A percentile compares a stretch with the other conserved stretches of the same genome.
Conservation (phyloP, 2,797 vertebrate genomes). For the Lepus townsendii region DNA sequence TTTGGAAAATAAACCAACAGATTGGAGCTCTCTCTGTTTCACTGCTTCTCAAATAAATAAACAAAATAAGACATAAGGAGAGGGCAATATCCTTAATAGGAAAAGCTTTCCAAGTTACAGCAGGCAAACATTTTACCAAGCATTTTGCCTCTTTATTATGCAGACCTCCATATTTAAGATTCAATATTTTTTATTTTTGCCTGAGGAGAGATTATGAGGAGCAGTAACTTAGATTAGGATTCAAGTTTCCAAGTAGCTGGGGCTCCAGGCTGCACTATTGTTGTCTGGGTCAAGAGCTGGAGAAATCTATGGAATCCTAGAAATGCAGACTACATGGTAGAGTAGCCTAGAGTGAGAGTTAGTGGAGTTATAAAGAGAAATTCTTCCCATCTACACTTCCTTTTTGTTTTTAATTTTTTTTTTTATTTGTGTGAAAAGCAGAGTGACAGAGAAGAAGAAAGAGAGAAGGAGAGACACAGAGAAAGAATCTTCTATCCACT, state of each 20-base stretch:
- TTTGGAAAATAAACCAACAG: too few species aligned
- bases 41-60: too few species aligned
- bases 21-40: too few species aligned
- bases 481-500: too few species aligned
- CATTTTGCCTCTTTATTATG: background rate
- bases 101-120: background rate
- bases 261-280: background rate
- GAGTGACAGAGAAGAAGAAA: too few species aligned
- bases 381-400: too few species aligned
- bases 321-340: background rate
- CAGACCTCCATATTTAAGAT: background rate
- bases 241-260: too few species aligned
- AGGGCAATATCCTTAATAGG: background rate
- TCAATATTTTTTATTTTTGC: background rate
- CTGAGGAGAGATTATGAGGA: background rate
- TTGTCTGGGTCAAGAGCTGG: background rate
- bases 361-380: background rate
- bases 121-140: background rate
- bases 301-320: background rate
- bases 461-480: too few species aligned
- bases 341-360: background rate
- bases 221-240: background rate
- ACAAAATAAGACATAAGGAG: background rate
- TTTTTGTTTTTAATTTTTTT: too few species aligned
- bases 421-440: too few species aligned